A percentile compares a stretch with the other conserved stretches of the same genome.
phyloP scores from a whole-genome alignment of 2,113 vertebrate genomes.

The Columbina picui region DNA sequence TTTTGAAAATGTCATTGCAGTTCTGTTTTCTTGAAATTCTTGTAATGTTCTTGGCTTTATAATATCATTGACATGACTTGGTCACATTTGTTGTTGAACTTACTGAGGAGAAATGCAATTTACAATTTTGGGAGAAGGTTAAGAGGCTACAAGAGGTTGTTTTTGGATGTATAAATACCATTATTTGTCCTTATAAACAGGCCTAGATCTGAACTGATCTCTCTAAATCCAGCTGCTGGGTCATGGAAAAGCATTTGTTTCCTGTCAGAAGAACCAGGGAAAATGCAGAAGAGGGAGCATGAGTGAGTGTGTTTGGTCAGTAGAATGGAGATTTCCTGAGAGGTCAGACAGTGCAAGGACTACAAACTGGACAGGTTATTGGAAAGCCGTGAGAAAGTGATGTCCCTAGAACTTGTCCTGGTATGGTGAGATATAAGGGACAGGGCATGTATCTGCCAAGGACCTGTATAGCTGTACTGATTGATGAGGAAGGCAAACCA shows the following conservation, averaged over 20 bases:
- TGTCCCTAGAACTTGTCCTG: not conserved
- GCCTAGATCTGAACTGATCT: not conserved
- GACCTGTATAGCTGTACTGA: not conserved
- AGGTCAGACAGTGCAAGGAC: not conserved
- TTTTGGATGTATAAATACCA: not conserved
- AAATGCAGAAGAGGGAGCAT: not conserved
- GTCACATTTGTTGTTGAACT: slow-evolving; percentile 16
- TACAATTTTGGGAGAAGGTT: not conserved
- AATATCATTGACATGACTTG: not conserved
- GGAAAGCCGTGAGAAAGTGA: not conserved
- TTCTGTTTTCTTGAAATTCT: slow-evolving; percentile 9
- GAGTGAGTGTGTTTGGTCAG: not conserved
- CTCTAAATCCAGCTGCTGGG: not conserved
- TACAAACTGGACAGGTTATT: rapidly evolving
- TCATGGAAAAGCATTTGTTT: slow-evolving; percentile 20
- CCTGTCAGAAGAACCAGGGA: not conserved
- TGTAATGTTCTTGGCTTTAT: not conserved
- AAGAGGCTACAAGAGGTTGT: not conserved
- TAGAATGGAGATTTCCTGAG: not conserved
- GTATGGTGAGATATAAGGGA: rapidly evolving
- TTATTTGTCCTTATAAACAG: slow-evolving; percentile 3
- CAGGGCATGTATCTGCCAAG: not conserved
- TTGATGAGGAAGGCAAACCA: not conserved
- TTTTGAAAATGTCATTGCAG: not conserved
- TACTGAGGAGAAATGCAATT: not conserved